Conservation (phyloP, 2,797 vertebrate genomes). For the Knipowitschia caucasica region DNA sequence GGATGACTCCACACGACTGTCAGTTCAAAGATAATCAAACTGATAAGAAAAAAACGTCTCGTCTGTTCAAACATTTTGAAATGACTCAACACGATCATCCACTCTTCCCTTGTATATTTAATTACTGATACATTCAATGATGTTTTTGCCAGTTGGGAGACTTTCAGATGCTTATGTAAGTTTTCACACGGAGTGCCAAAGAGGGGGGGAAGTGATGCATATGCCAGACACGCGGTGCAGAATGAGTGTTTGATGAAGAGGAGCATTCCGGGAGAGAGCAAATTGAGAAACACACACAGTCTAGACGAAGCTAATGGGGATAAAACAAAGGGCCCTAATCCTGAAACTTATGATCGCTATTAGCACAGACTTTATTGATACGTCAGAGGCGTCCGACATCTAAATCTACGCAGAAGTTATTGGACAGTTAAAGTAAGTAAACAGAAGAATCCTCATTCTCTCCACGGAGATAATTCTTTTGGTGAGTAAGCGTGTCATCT, state of each 20-base stretch:
- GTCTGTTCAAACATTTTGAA: constrained; percentile 59
- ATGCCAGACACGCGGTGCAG: constrained; percentile 19
- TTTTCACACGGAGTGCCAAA: constrained; percentile 8
- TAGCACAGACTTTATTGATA: constrained; percentile 19
- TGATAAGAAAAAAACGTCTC: constrained; percentile 68
- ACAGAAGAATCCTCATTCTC: not conserved
- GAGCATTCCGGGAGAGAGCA: constrained; percentile 11
- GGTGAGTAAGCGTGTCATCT: not conserved
- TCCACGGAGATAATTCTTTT: not conserved
- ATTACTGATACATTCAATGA: constrained; percentile 43
- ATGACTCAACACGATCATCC: constrained; percentile 63
- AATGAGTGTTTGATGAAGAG: constrained; percentile 20
- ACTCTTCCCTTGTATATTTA: constrained; percentile 42
- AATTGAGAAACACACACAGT: constrained; percentile 30
- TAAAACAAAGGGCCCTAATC: constrained; percentile 43
- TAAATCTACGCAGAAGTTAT: not conserved
- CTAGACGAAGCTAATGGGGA: constrained; percentile 56
- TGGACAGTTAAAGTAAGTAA: not conserved
- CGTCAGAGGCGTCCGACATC: constrained; percentile 1
- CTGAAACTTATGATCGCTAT: constrained; percentile 35
- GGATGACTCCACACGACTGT: constrained; percentile 66
- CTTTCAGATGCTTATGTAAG: constrained; percentile 47
- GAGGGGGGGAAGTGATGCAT: constrained; percentile 20
- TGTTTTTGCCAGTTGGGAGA: constrained; percentile 36
- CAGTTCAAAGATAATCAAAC: constrained; percentile 71